Evolutionary conservation across 2,888 invertebrate genomes (phyloP), one percentile per base, ranked within the genome.

Genomic region (Copidosoma aretas): DNA sequence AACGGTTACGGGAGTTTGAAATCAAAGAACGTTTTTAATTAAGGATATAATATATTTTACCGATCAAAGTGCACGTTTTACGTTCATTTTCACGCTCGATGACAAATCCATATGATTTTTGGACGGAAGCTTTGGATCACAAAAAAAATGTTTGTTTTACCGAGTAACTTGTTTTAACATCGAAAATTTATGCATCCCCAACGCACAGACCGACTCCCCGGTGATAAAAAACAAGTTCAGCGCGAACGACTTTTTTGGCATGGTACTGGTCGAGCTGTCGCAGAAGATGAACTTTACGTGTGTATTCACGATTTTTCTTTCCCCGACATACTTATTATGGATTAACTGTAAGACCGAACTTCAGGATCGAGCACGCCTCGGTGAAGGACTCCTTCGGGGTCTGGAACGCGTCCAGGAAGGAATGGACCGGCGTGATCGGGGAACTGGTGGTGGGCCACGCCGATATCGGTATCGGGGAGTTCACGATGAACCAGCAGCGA

Each of bases 391-490:
- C 32, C 3, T 81, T 76, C 51, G 82, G 80, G 1, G 53, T 10
- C n/a, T 68, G 49, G 58, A 63, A 66, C 39, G 17, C 64, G 0
- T 53, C 72, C 3, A 68, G 68, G 0, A 14, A 67, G 1, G 43
- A 14, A 1, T 81, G 80, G 81, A 75, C 75, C 0, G 81, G 81
- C 10, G 76, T 76, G 46, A 76, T 82, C 5, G 76, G 76, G 0
- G 70, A 74, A 19, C 41, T 81, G 19, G 53, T 46, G 0, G 15
- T 17, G 8, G 54, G 67, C 3, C 57, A 75, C 19, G 76, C 76
- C 0, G 81, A 80, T 57, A 60, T 81, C 1, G 82, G 79, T 0
- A 71, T 77, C 8, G 77, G 76, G 1, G 80, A 78, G 58, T 79
- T 82, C 54, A 73, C 75, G 1, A 75, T 82, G 52, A 81, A 75